Conservation (phyloP, 92 coral and sea anemone genomes). For the Montipora capitata region DNA sequence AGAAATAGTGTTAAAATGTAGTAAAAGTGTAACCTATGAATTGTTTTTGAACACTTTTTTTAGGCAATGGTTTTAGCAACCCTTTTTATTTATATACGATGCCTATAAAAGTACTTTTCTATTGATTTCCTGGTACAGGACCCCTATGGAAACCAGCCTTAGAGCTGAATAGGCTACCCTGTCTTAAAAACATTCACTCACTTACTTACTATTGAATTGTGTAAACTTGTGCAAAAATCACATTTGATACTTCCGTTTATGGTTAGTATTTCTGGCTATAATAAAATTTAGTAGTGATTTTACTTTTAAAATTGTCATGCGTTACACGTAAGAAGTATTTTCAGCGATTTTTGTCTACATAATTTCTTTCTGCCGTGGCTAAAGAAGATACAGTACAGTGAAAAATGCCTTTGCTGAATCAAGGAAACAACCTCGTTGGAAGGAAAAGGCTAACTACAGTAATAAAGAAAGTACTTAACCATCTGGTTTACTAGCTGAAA, state of each 20-base stretch:
- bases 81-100: background rate
- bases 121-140: background rate
- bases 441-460: background rate
- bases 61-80: background rate
- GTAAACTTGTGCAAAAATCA: background rate
- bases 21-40: background rate
- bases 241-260: background rate
- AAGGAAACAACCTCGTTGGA: background rate
- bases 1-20: conserved; percentile 5
- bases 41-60: background rate
- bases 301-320: background rate
- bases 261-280: background rate
- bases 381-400: background rate
- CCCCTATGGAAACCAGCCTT: background rate
- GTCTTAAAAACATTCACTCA: background rate
- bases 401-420: background rate
- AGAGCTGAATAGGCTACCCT: background rate
- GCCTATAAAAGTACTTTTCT: background rate
- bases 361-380: background rate
- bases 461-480: background rate
- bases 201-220: background rate
- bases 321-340: background rate
- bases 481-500: background rate
- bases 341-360: background rate
- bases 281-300: background rate